phyloP scores from a whole-genome alignment of 2,113 vertebrate species.

The Laterallus jamaicensis region DNA sequence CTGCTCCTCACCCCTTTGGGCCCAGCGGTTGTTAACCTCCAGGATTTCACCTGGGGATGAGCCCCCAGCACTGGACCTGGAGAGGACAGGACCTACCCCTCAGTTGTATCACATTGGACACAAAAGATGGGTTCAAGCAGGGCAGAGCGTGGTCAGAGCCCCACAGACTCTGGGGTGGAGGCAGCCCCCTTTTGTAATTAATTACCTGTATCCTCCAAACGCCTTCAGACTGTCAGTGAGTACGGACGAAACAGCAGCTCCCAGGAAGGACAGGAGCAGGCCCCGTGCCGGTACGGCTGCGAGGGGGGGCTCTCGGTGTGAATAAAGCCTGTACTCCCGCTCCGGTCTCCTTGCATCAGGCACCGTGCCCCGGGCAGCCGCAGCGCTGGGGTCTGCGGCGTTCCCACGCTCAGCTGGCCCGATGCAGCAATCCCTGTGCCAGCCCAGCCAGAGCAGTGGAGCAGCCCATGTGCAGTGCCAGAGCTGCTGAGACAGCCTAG shows the following conservation, averaged over 20 bases:
- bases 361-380: background rate
- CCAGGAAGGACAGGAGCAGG: accelerated
- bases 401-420: background rate
- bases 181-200: background rate
- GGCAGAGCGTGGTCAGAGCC: background rate
- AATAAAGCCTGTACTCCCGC: constrained; percentile 33
- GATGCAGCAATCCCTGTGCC: accelerated
- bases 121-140: background rate
- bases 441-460: background rate
- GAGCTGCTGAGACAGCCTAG: background rate
- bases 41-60: background rate
- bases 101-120: accelerated
- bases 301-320: background rate
- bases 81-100: background rate
- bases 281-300: accelerated
- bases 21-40: accelerated
- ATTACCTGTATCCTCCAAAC: background rate
- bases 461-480: background rate
- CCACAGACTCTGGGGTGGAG: accelerated
- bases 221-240: accelerated
- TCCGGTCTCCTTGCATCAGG: background rate
- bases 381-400: background rate
- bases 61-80: background rate
- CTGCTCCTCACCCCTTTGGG: accelerated
- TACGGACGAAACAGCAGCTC: accelerated